Evolutionary conservation across 2,113 vertebrate genomes (phyloP).

Genomic region (Egretta garzetta): DNA sequence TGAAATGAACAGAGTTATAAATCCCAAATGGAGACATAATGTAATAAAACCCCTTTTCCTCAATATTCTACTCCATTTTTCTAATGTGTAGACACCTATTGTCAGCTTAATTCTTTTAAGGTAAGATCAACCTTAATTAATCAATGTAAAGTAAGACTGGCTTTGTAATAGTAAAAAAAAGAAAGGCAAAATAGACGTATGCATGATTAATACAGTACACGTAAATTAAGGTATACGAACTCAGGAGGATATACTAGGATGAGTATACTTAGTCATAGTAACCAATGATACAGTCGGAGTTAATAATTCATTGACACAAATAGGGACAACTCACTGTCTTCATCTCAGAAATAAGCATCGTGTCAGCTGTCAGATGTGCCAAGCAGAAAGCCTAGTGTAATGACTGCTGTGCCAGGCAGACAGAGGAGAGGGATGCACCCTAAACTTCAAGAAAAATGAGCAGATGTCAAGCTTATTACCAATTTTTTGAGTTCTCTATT

Average conservation of each 20-base stretch:
- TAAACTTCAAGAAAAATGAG: neutral
- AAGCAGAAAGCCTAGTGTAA: neutral
- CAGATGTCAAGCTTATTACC: neutral
- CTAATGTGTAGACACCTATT: neutral
- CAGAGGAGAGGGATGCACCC: neutral
- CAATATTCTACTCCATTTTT: constrained; percentile 2
- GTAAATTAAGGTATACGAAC: neutral
- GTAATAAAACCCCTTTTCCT: constrained; percentile 34
- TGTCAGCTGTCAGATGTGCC: neutral
- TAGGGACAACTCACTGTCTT: neutral
- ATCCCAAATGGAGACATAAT: constrained; percentile 31
- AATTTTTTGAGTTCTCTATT: neutral
- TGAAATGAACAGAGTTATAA: constrained; percentile 33
- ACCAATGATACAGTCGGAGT: neutral
- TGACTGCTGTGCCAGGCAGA: neutral
- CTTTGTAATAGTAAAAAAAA: neutral
- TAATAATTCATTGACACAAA: neutral
- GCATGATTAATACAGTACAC: neutral
- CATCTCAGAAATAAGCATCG: neutral
- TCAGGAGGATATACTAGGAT: neutral
- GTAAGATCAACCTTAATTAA: neutral
- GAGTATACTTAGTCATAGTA: neutral
- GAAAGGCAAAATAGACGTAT: neutral
- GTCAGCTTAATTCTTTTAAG: constrained; percentile 44
- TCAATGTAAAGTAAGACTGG: neutral